Conservation (phyloP, 1,140 invertebrate genomes). For the Halictus rubicundus region DNA sequence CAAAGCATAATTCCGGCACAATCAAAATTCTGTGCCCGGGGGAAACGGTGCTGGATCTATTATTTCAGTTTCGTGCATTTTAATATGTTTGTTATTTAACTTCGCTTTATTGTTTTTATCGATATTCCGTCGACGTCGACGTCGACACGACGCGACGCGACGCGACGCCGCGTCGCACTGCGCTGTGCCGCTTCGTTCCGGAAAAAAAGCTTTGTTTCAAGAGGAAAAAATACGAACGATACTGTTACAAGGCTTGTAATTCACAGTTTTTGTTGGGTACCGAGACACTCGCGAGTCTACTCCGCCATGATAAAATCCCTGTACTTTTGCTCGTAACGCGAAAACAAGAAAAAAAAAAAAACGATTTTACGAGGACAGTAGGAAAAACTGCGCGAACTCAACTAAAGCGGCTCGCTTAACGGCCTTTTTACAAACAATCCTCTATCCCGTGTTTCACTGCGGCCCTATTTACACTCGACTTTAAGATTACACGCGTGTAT, state of each 20-base stretch:
- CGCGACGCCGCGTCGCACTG: too few species aligned
- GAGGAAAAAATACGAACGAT: too few species aligned
- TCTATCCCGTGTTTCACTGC: background rate
- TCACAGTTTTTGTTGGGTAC: background rate
- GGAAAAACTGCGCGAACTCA: background rate
- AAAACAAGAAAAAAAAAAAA: background rate
- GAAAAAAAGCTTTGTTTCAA: too few species aligned
- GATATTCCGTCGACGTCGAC: background rate
- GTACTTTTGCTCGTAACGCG: background rate
- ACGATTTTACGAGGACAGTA: background rate
- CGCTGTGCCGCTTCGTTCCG: too few species aligned
- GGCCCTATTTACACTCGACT: background rate
- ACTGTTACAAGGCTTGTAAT: too few species aligned
- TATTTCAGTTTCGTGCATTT: too few species aligned
- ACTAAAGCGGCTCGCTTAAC: background rate
- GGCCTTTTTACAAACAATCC: background rate
- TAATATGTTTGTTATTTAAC: background rate
- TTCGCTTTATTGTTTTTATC: background rate
- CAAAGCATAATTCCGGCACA: background rate
- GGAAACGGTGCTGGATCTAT: too few species aligned
- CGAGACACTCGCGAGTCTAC: background rate
- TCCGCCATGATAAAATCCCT: background rate
- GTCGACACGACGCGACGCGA: too few species aligned
- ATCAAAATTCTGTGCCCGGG: too few species aligned
- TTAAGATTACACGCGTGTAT: background rate